These are phyloP conservation scores for Atherinomorus stipes DNA, from an alignment of 2,113 vertebrate species.

Conservation along the genomic window DNA sequence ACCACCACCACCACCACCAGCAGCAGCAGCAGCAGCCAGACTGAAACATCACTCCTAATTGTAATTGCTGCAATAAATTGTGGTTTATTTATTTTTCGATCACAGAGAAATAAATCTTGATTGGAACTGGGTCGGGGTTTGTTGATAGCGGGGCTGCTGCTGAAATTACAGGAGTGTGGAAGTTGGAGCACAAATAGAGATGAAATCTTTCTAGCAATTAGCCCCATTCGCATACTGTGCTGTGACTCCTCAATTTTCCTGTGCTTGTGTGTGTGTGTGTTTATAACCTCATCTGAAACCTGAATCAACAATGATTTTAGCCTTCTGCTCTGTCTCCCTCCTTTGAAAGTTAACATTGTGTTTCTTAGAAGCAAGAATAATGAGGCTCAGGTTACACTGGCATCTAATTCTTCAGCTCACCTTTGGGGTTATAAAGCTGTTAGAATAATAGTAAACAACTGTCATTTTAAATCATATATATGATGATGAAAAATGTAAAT, in stretches of 20 bases:
- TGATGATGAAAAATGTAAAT: too few species aligned
- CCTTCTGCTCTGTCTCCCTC: slow-evolving; percentile 7
- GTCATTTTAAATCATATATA: too few species aligned
- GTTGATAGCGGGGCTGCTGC: slow-evolving; percentile 10
- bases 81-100: slow-evolving; percentile 52
- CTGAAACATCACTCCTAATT: slow-evolving; percentile 44
- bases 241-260: neutral
- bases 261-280: neutral
- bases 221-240: neutral
- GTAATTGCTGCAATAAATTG: slow-evolving; percentile 59
- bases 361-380: too few species aligned
- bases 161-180: neutral
- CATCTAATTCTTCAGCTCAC: too few species aligned
- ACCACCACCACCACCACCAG: too few species aligned
- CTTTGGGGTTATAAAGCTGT: too few species aligned
- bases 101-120: slow-evolving; percentile 40
- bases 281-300: neutral
- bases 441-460: too few species aligned
- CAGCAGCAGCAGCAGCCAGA: too few species aligned
- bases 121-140: slow-evolving; percentile 29
- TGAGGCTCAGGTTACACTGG: too few species aligned
- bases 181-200: slow-evolving; percentile 1
- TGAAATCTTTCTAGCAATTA: slow-evolving; percentile 2
- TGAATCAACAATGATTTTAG: neutral
- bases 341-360: neutral